A percentile compares a stretch with the other conserved stretches of the same genome.
These are phyloP conservation scores for Agrotis segetum DNA, from an alignment of 2,888 invertebrate genomes.

Conservation along the genomic window DNA sequence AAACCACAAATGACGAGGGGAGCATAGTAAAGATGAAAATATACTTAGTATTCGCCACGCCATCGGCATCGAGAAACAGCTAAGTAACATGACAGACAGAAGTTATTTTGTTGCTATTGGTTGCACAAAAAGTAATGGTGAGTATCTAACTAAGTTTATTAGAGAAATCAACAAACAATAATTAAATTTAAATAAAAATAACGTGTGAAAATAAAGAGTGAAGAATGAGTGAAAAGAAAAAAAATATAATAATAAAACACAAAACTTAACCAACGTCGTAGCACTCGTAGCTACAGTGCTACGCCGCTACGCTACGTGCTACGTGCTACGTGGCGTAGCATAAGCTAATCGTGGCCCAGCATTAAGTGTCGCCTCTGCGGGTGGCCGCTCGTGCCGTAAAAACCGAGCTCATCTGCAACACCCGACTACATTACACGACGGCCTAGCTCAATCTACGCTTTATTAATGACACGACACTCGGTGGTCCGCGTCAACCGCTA, in stretches of 20 bases:
- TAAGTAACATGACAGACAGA: neutral
- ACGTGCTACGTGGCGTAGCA: conserved; percentile 39
- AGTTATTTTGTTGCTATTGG: neutral
- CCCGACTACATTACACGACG: conserved; percentile 83
- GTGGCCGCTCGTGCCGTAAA: conserved; percentile 90
- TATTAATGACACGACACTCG: conserved; percentile 84
- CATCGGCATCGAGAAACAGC: neutral
- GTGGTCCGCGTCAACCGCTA: conserved; percentile 72
- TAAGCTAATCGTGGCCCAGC: conserved; percentile 64
- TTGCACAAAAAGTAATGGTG: neutral
- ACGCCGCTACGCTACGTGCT: conserved; percentile 29
- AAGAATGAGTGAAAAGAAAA: neutral
- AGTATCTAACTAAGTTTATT: no score
- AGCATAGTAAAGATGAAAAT: conserved; percentile 65
- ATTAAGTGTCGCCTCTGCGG: conserved; percentile 84
- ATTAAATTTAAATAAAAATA: neutral
- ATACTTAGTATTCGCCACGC: conserved; percentile 49
- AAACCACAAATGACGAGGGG: conserved; percentile 89
- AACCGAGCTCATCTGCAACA: conserved; percentile 88
- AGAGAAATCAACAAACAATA: no score
- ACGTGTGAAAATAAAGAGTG: no score
- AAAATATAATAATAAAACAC: no score
- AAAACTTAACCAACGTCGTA: neutral
- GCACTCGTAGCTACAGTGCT: conserved; percentile 4
- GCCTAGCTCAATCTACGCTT: conserved; percentile 86